Base-by-base conservation (phyloP, 2,888 invertebrate species). In the Aleiodes testaceus region DNA sequence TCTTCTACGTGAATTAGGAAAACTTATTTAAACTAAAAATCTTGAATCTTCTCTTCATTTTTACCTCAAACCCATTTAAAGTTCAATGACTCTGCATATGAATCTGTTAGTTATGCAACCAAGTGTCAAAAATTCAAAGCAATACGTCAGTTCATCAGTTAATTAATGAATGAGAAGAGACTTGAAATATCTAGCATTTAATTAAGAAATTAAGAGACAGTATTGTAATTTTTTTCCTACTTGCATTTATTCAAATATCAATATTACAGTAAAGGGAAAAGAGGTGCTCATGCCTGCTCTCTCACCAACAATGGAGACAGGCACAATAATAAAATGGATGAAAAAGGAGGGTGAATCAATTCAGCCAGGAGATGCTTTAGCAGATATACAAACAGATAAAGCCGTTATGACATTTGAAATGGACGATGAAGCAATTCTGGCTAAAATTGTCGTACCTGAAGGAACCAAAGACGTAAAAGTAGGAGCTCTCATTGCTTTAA, bases 321-420 rank as follows among this genome's bases (percentile, higher is more conserved):
- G 92, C 6, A 91, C 90, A 0, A 89, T 91, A 44, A 88, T 91
- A 0, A 89, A 90, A 76, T 91, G 91, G 91, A 70, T 88, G 14
- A 91, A 90, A 79, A 88, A 89, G 72, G 91, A 90, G 88, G 92
- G 92, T 74, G 90, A 89, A 45, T 68, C 81, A 3, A 84, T 91
- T 36, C 79, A 84, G 20, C 85, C 91, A 18, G 92, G 92, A 9
- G 92, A 92, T 84, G 89, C 91, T 3, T 79, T 92, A 2, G 92
- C 92, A 81, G 92, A 92, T 76, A 91, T 92, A 79, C 91, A 92
- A 82, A 92, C 92, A 0, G 92, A 92, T 82, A 92, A 92, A 84
- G 91, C 92, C 68, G 89, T 91, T 1, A 89, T 92, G 77, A 87
- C 90, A 2, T 87, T 91, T 79, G 92, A 92, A 79, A 86, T 85